These are phyloP conservation scores for Drosophila prolongata DNA, from an alignment of 2,888 invertebrate species.

Conservation along the genomic window DNA sequence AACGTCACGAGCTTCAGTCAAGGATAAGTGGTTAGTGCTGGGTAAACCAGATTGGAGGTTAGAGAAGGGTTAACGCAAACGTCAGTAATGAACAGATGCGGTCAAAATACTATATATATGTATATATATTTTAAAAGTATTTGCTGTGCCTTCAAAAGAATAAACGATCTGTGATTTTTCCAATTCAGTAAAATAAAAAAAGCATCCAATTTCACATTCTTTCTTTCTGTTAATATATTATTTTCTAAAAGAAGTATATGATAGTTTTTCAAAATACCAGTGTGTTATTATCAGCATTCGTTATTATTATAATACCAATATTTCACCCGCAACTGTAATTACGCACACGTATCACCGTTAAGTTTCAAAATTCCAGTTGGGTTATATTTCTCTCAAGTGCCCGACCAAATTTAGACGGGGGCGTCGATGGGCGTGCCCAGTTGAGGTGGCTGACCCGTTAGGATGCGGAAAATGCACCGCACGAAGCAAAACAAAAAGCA, in stretches of 20 bases:
- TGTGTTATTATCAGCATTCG: too few species aligned
- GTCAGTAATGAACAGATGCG: not conserved
- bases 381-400: not conserved
- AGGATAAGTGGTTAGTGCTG: constrained; percentile 22
- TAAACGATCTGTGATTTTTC: not conserved
- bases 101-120: too few species aligned
- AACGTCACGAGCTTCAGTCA: constrained; percentile 58
- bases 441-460: constrained; percentile 25
- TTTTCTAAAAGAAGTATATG: too few species aligned
- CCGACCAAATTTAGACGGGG: constrained; percentile 8
- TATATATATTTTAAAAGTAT: too few species aligned
- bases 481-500: not conserved
- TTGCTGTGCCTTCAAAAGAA: too few species aligned
- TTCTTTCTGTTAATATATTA: too few species aligned
- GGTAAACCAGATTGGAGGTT: constrained; percentile 2
- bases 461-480: constrained; percentile 26
- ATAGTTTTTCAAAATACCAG: too few species aligned
- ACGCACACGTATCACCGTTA: not conserved
- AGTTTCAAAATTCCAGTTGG: not conserved
- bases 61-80: not conserved
- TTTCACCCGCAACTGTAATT: not conserved
- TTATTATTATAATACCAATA: not conserved
- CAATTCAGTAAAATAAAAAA: not conserved
- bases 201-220: too few species aligned
- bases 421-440: constrained; percentile 20